These are phyloP conservation scores for Trisateles emortualis DNA, from an alignment of 2,888 invertebrate species.

Conservation along the genomic window DNA sequence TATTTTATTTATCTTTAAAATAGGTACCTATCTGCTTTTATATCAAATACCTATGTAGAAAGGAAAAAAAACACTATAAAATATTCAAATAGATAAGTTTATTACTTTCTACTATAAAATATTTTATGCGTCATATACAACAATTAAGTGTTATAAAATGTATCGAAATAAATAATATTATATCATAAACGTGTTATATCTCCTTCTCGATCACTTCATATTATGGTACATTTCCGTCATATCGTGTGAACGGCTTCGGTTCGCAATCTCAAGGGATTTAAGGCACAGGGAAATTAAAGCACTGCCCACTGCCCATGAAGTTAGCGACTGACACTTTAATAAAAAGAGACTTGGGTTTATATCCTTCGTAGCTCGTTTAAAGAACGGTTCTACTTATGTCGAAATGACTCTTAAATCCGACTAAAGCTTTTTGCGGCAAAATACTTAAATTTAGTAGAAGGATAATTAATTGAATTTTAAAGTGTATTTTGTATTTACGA, in stretches of 20 bases:
- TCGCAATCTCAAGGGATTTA: constrained; percentile 10
- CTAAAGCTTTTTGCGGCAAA: background rate
- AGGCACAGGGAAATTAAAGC: constrained; percentile 25
- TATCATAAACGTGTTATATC: constrained; percentile 5
- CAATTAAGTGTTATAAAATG: background rate
- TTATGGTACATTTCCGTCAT: background rate
- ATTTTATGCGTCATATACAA: background rate
- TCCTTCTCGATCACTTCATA: background rate
- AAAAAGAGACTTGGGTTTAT: constrained; percentile 10
- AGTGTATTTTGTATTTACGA: too few relatives aligned
- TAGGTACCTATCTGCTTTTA: background rate
- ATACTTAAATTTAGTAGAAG: background rate
- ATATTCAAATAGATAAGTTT: too few relatives aligned
- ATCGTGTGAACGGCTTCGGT: background rate
- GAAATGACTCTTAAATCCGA: constrained; percentile 18
- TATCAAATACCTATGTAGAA: too few relatives aligned
- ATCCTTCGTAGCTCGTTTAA: constrained; percentile 8
- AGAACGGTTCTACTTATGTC: constrained; percentile 17
- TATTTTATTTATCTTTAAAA: background rate
- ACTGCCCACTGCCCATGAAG: constrained; percentile 12
- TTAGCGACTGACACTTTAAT: constrained; percentile 17
- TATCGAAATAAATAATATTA: too few relatives aligned
- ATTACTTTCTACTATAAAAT: background rate
- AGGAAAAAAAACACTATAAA: too few relatives aligned
- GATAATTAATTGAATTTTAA: too few relatives aligned